Percentiles rank a stretch among this genome's conserved stretches.
Evolutionary conservation across 2,797 vertebrate species (phyloP).

Genomic region (Mormyrops boulengeri): DNA sequence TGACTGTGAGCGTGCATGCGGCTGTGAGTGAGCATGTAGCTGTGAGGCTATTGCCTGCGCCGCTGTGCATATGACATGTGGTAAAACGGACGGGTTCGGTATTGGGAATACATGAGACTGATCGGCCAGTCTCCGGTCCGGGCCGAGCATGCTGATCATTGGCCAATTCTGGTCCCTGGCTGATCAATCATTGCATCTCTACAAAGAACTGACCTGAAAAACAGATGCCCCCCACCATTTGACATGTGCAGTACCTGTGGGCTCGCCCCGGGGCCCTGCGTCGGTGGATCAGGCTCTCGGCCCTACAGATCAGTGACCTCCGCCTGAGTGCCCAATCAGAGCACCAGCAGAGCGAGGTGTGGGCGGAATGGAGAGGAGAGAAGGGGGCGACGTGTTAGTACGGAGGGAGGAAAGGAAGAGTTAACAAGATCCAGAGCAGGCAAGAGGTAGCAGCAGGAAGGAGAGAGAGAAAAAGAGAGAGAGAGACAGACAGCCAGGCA

Average conservation of each 20-base stretch:
- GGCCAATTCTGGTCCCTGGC: no score
- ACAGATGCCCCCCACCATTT: background rate
- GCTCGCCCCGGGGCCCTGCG: conserved; percentile 77
- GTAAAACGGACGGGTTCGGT: no score
- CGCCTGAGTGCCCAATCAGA: conserved; percentile 58
- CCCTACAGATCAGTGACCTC: conserved; percentile 86
- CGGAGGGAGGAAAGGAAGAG: background rate
- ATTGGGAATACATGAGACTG: no score
- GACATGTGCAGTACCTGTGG: conserved; percentile 57
- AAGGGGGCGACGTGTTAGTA: background rate
- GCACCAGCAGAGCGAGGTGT: background rate
- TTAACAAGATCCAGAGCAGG: background rate
- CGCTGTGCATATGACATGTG: no score
- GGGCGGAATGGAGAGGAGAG: background rate
- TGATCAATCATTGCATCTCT: background rate
- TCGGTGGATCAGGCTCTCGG: conserved; percentile 89
- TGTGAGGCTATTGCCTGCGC: no score
- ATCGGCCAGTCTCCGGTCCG: no score
- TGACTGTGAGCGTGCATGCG: background rate
- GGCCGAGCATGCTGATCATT: no score
- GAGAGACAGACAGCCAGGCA: background rate
- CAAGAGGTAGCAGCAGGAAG: background rate
- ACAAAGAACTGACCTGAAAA: background rate
- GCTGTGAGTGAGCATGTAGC: no score
- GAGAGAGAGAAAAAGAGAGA: background rate